Evolutionary conservation across 2,113 vertebrate species (phyloP), one percentile per base, ranked within the genome.

Genomic region (Hippocampus comes): DNA sequence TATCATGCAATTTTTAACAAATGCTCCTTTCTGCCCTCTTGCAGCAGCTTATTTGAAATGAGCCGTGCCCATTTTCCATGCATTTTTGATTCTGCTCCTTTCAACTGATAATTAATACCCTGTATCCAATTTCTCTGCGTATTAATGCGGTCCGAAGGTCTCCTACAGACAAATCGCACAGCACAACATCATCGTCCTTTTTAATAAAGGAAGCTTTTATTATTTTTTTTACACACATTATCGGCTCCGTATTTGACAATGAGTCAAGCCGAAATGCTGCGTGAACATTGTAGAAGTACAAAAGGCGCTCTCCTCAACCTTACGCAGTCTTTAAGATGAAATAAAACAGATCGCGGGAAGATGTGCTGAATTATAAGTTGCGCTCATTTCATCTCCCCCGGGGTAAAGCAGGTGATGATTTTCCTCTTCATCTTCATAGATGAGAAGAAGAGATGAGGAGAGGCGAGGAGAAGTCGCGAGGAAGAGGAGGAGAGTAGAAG

Each of bases 361-460:
- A 76, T 74, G 67, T 73, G 42, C 72, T 76, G 63, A 78, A 84
- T 82, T 84, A 79, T 68, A 74, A 79, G 38, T 41, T 34, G 63
- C 41, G 6, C 72, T 81, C 48, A 64, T 9, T 67, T 82, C 49
- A 72, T 79, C 65, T 69, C 81, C 75, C 64, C 34, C 34, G 34
- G 43, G 67, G 65, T 63, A 71, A 67, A 48, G 65, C 71, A 55
- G 38, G 66, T 5, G 15, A 67, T 46, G 38, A 73, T 78, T 75
- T 60, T 75, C 14, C 2, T 80, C 72, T 83, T 86, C 69, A 71
- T 81, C 80, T 84, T 46, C 25, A 49, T 25, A 86, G 78, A 84
- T 81, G 66, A 87, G 80, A 82, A 70, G 49, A 68, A 70, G 63
- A 48, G 63, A 78, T 49, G 60, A 43, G 43, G 10, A 25, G 60